A percentile compares a stretch with the other conserved stretches of the same genome.
Evolutionary conservation across 2,888 invertebrate species (phyloP).

Genomic region (Mesochorus sp.): DNA sequence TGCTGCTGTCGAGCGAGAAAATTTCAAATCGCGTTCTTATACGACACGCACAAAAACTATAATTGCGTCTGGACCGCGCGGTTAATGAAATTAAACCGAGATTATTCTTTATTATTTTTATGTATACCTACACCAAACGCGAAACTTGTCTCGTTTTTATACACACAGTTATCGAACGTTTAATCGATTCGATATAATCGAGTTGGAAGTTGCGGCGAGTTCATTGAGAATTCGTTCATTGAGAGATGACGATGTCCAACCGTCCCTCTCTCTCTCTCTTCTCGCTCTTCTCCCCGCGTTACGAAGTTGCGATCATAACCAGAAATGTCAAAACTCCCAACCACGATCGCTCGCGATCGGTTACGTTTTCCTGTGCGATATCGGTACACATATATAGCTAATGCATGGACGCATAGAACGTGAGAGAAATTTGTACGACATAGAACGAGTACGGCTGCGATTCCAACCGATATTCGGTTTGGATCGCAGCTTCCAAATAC

Average conservation of each 20-base stretch:
- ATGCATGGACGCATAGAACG: constrained; percentile 17
- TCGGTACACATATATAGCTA: neutral
- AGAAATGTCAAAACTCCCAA: constrained; percentile 30
- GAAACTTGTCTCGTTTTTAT: no score
- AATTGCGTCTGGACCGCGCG: no score
- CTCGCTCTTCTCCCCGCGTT: neutral
- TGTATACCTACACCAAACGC: no score
- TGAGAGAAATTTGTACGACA: constrained; percentile 49
- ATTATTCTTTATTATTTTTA: no score
- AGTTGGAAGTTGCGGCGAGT: no score
- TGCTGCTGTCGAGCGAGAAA: constrained; percentile 16
- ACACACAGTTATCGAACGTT: no score
- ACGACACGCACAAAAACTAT: no score
- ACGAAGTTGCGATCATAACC: constrained; percentile 20
- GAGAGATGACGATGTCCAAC: no score
- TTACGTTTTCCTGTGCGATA: constrained; percentile 2
- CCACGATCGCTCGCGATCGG: neutral
- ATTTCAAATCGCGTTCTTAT: constrained; percentile 7
- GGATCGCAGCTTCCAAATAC: constrained; percentile 47
- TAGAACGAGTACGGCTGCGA: constrained; percentile 41
- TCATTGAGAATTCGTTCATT: no score
- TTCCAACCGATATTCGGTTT: constrained; percentile 30
- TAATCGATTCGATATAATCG: no score
- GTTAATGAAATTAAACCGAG: no score
- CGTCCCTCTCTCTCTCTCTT: neutral